These are phyloP conservation scores for Paragorgia papillata DNA, from an alignment of 92 coral and sea anemone species.

Conservation along the genomic window DNA sequence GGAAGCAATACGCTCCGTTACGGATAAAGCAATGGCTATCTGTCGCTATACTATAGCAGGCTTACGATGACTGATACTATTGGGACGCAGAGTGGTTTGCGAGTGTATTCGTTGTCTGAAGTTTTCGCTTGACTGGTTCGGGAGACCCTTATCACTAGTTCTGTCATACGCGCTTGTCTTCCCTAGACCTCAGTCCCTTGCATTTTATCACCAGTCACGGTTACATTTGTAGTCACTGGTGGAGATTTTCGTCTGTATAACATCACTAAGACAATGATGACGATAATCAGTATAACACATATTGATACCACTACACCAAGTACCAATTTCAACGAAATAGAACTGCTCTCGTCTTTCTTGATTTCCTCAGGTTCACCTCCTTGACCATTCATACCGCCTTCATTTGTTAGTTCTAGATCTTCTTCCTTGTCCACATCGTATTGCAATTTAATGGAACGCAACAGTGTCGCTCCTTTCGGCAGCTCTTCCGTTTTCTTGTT, in stretches of 20 bases:
- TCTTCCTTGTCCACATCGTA: slow-evolving; percentile 71
- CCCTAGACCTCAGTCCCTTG: slow-evolving; percentile 39
- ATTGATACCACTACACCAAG: slow-evolving; percentile 84
- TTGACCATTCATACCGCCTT: slow-evolving; percentile 3
- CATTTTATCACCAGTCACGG: slow-evolving; percentile 22
- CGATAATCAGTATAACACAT: slow-evolving; percentile 69
- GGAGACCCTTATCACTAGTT: background rate
- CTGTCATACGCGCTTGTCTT: background rate
- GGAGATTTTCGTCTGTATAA: slow-evolving; percentile 75
- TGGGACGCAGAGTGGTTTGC: background rate
- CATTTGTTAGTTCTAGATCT: slow-evolving; percentile 15
- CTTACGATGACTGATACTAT: background rate
- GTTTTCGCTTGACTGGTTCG: background rate
- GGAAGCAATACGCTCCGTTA: background rate
- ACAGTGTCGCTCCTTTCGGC: slow-evolving; percentile 27
- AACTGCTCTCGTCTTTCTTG: slow-evolving; percentile 44
- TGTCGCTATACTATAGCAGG: background rate
- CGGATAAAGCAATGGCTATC: background rate
- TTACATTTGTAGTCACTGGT: slow-evolving; percentile 13
- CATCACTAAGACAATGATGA: slow-evolving; percentile 74
- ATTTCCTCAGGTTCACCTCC: slow-evolving; percentile 11
- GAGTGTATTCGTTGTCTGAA: background rate
- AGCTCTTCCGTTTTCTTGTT: slow-evolving; percentile 7
- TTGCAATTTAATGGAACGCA: slow-evolving; percentile 24
- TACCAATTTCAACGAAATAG: slow-evolving; percentile 79